A percentile compares a stretch with the other conserved stretches of the same genome.
phyloP scores from a whole-genome alignment of 2,113 vertebrate species.

The Poeciliopsis prolifica region DNA sequence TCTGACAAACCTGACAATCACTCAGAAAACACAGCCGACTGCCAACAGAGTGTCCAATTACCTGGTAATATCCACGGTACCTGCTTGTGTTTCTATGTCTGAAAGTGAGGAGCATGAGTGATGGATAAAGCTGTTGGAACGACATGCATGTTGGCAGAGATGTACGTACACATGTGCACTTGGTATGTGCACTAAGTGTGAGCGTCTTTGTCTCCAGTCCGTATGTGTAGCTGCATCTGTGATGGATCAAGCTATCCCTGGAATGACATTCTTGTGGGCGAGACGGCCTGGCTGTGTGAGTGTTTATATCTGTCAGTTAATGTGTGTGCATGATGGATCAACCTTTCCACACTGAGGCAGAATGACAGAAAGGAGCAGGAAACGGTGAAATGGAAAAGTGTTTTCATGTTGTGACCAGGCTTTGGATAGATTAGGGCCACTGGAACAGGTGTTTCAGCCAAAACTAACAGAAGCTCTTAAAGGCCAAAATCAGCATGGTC shows the following conservation, averaged over 20 bases:
- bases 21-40: constrained; percentile 41
- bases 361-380: constrained; percentile 62
- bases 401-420: constrained; percentile 50
- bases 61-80: constrained; percentile 27
- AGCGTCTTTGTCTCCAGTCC: constrained; percentile 23
- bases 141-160: constrained; percentile 44
- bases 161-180: constrained; percentile 15
- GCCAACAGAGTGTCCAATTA: constrained; percentile 51
- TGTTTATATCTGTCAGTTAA: constrained; percentile 22
- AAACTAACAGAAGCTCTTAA: not conserved
- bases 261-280: constrained; percentile 66
- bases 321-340: constrained; percentile 63
- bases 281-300: constrained; percentile 31
- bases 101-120: constrained; percentile 31
- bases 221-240: constrained; percentile 55
- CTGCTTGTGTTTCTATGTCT: constrained; percentile 24
- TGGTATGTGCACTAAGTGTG: constrained; percentile 31
- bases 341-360: constrained; percentile 61
- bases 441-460: not conserved
- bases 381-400: constrained; percentile 56
- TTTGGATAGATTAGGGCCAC: constrained; percentile 46
- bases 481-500: not conserved
- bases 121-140: constrained; percentile 43
- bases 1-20: constrained; percentile 55
- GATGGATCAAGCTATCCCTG: constrained; percentile 66